A percentile compares a stretch with the other conserved stretches of the same genome.
Evolutionary conservation across 2,797 vertebrate species (phyloP).

Genomic region (Oryzias dopingdopingensis): DNA sequence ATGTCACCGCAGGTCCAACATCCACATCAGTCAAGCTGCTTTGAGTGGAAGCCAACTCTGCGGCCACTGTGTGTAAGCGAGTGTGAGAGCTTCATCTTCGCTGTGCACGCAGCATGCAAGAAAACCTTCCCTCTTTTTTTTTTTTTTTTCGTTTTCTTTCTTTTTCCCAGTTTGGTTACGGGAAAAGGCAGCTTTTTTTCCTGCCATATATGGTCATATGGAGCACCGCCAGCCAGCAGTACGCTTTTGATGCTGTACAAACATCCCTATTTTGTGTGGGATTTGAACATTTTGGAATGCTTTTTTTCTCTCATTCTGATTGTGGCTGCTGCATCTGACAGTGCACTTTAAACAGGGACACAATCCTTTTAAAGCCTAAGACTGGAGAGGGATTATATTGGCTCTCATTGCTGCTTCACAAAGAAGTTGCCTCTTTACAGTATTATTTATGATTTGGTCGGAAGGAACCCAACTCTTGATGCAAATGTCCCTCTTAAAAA

Average conservation of each 20-base stretch:
- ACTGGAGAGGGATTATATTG: slow-evolving; percentile 22
- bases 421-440: slow-evolving; percentile 41
- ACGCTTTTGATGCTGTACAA: slow-evolving; percentile 80
- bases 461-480: slow-evolving; percentile 45
- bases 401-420: slow-evolving; percentile 24
- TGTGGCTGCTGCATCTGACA: slow-evolving; percentile 60
- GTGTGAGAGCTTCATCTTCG: slow-evolving; percentile 75
- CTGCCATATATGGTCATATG: slow-evolving; percentile 85
- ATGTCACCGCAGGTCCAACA: slow-evolving; percentile 47
- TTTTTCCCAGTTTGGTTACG: slow-evolving; percentile 79
- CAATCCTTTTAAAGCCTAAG: slow-evolving; percentile 52
- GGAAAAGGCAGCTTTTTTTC: slow-evolving; percentile 83
- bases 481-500: slow-evolving; percentile 63
- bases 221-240: slow-evolving; percentile 78
- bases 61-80: slow-evolving; percentile 57
- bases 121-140: slow-evolving; percentile 47
- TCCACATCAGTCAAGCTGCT: slow-evolving; percentile 65
- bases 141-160: slow-evolving; percentile 31
- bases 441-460: slow-evolving; percentile 54
- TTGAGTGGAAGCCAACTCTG: slow-evolving; percentile 59
- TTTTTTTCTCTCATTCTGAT: slow-evolving; percentile 55
- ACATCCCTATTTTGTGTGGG: slow-evolving; percentile 77
- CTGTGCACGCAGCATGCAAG: slow-evolving; percentile 75
- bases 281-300: slow-evolving; percentile 67
- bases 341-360: slow-evolving; percentile 48